Base-by-base conservation (phyloP, 35 echinoderm and acorn worm species). In the Anneissia japonica region DNA sequence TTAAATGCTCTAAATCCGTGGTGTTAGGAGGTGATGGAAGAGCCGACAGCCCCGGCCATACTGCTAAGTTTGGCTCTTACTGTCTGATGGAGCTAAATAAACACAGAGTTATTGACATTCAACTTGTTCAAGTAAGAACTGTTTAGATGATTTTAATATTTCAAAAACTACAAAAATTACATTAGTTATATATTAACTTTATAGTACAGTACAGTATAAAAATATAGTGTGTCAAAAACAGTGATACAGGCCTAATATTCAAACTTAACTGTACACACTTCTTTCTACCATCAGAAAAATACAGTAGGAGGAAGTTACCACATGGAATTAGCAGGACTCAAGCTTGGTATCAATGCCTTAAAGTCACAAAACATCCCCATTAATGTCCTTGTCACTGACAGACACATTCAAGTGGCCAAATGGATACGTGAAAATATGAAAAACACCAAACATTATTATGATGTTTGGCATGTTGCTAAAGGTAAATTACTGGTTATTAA, bases 401-500 rank as follows among this genome's bases (percentile, higher is more conserved):
- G 73, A 23, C 73, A 75, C 32, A 5, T 28, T 4, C 73, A 75
- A 75, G 26, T 75, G 26, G 4, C 23, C 9, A 87, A 51, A 16
- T 87, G 74, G 74, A 7, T 39, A 87, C 39, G 37, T 46, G 38
- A 37, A 79, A 55, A 39, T 26, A 30, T 4, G 13, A 83, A 7
- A 46, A 83, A 23, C 23, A 46, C 81, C 31, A n/a, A 10, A 38
- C 88, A 90, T 76, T 81, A 35, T 31, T 94, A 83, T 38, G 92
- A 94, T 86, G 77, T 94, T 34, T 88, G 91, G 86, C 91, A 93
- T 81, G 37, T 93, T 35, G 91, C 91, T 26, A 93, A 88, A 80
- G 85, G 86, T 92, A 43, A 6, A 6, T 43, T 43, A 43, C n/a
- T n/a, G n/a, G n/a, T n/a, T n/a, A n/a, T n/a, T n/a, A n/a, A n/a